Evolutionary conservation across 2,888 invertebrate genomes (phyloP).

Genomic region (Beris chalybata): DNA sequence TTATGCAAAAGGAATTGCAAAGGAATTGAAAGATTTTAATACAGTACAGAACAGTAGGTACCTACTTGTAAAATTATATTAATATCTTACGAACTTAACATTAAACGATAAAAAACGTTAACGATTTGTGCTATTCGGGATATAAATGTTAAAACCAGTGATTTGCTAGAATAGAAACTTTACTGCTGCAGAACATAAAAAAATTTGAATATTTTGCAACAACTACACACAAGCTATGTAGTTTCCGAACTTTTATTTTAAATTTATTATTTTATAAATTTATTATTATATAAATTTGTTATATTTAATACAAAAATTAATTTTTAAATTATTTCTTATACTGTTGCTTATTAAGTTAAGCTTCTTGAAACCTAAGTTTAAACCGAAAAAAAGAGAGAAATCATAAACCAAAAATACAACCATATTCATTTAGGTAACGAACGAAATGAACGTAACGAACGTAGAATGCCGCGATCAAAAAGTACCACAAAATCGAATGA

Average conservation of each 20-base stretch:
- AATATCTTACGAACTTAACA: no score
- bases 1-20: no score
- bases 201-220: no score
- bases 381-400: neutral
- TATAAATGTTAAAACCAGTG: no score
- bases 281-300: neutral
- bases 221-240: no score
- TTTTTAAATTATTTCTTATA: neutral
- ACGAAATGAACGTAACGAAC: conserved; percentile 39
- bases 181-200: conserved; percentile 23
- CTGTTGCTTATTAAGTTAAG: no score
- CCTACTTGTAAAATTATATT: no score
- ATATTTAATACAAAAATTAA: neutral
- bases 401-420: neutral
- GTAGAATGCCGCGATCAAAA: conserved; percentile 54
- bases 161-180: conserved; percentile 11
- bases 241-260: neutral
- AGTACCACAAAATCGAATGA: conserved; percentile 56
- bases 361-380: neutral
- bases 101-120: no score
- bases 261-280: neutral
- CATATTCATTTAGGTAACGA: conserved; percentile 1
- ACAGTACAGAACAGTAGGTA: no score
- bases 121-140: no score
- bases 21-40: no score